Base-by-base conservation (phyloP, 2,113 vertebrate genomes). In the Falcunculus frontatus region DNA sequence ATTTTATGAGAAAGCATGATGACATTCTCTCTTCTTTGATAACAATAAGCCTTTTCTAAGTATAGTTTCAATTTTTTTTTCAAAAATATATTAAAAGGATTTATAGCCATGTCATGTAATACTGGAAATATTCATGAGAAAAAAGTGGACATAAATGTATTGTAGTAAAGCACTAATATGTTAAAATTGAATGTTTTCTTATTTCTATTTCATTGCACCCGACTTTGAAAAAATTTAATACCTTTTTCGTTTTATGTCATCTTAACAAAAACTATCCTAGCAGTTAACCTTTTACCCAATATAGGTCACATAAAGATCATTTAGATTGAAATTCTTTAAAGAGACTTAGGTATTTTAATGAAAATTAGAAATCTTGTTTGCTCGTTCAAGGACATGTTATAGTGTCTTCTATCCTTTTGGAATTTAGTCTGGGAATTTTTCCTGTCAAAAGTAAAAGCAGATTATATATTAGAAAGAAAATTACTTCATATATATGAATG, bases 1-100 rank as follows among this genome's bases (percentile, higher is more conserved):
- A 96, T 97, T 97, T 97, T 96, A 65, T 93, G 69, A 81, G 81
- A 96, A 96, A 94, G 87, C 69, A 92, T 95, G 89, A 95, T 97
- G 81, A 96, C 73, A 83, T 97, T 92, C 59, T 82, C 50, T 92
- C 95, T 81, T 93, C 60, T 80, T 89, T 96, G 90, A 83, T 94
- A 97, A 78, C 56, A 92, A 53, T 94, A 96, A 97, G 65, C 88
- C 83, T 97, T 96, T 97, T 94, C 86, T 87, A 96, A 85, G 77
- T 90, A 77, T 95, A 93, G 50, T 95, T 97, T 95, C 89, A 95
- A 79, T 95, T 75, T 77, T 72, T 83, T 96, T 96, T 96, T 46
- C 59, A 81, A 94, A 96, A 90, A 89, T 79, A 63, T 33, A 57
- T 91, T 84, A 41, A 67, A 93, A 94, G 75, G 88, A 90, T 93